Base-by-base conservation (phyloP, 1,140 invertebrate genomes). In the Tachypleus tridentatus region DNA sequence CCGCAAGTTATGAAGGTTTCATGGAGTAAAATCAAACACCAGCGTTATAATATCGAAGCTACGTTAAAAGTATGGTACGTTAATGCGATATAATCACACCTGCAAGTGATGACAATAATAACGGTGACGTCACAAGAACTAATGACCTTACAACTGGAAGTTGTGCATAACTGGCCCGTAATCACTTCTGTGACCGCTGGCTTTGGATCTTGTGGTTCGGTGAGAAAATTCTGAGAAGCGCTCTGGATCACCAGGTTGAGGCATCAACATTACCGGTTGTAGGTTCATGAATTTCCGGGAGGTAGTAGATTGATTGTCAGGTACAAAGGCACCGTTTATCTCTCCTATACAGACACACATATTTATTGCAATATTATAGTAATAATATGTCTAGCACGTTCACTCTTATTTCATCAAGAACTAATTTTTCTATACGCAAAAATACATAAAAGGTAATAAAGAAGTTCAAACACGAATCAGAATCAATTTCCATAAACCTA, bases 211-310 rank as follows among this genome's bases (percentile, higher is more conserved):
- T 9, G 62, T 62, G 0, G 65, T 67, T 50, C 65, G 56, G 49
- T 67, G 65, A 3, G 62, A 64, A 49, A 67, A 67, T 58, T 67
- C 65, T 3, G 65, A 67, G 10, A 67, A 58, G 6, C 65, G 51
- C 49, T 67, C 65, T 49, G 65, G 65, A 49, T 67, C 65, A 49
- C 62, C 51, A 4, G 66, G 63, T 57, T 64, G 63, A 5, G 66
- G 66, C 63, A 67, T 64, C 49, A 67, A 54, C 48, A 67, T n/a
- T 1, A 67, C 66, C 3, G 91, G 90, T 77, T 92, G 89, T 11
- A 93, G 78, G 64, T 89, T 89, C 9, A 91, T 77, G 0, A 89
- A 91, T 75, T 92, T 92, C 61, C 89, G 77, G 1, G 89, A 91
- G 5, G 86, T 84, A 29, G 91, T 81, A 57, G 88, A 91, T 64